Percentiles rank a stretch among this genome's conserved stretches.
These are phyloP conservation scores for Epinotia nisella DNA, from an alignment of 2,888 invertebrate species.

Conservation along the genomic window DNA sequence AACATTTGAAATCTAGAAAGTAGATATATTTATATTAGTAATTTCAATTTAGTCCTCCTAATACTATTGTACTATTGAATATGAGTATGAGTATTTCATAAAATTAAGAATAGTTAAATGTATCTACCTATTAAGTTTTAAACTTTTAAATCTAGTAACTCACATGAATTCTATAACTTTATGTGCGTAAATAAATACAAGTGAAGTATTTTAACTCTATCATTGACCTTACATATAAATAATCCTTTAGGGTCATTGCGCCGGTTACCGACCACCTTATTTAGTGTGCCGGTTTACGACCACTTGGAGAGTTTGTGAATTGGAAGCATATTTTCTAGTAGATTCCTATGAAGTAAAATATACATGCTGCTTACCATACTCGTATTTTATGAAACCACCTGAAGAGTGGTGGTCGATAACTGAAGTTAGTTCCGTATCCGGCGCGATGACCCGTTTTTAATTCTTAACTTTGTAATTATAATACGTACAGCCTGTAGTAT, in stretches of 20 bases:
- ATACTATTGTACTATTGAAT: neutral
- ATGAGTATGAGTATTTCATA: too few relatives aligned
- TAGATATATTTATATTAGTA: neutral
- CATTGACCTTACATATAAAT: neutral
- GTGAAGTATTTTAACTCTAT: constrained; percentile 3
- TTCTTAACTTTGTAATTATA: too few relatives aligned
- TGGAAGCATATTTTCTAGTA: too few relatives aligned
- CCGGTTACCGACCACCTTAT: neutral
- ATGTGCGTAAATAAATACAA: constrained; percentile 25
- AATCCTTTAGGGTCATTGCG: neutral
- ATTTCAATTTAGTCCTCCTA: neutral
- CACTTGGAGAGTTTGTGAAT: neutral
- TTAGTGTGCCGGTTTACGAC: neutral
- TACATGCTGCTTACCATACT: too few relatives aligned
- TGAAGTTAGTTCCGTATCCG: too few relatives aligned
- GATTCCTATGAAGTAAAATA: too few relatives aligned
- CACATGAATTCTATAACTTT: constrained; percentile 7
- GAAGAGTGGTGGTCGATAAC: too few relatives aligned
- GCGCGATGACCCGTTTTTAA: too few relatives aligned
- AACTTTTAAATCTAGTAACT: constrained; percentile 10
- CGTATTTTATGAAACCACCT: too few relatives aligned
- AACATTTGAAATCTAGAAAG: neutral
- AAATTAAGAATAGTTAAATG: constrained; percentile 1
- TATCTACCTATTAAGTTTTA: constrained; percentile 21
- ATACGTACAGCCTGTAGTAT: too few relatives aligned